Evolutionary conservation across 2,888 invertebrate genomes (phyloP).

Genomic region (Resseliella maxima): DNA sequence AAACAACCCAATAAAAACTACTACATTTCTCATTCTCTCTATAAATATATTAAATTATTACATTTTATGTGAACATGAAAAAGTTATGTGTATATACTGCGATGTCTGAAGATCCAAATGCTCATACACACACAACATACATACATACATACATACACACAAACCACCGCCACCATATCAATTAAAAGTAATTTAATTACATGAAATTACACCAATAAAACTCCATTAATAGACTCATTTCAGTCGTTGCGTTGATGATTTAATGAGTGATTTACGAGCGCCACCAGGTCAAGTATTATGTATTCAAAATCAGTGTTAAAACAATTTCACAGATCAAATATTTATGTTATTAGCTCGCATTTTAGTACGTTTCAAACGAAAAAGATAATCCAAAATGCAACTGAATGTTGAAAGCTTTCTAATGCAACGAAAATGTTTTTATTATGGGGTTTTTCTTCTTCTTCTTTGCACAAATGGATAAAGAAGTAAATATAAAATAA

Average conservation of each 20-base stretch:
- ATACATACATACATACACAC: no score
- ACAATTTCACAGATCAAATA: neutral
- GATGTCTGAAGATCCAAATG: neutral
- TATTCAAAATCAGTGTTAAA: neutral
- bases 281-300: neutral
- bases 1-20: slow-evolving; percentile 47
- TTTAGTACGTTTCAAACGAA: neutral
- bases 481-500: neutral
- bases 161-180: neutral
- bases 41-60: slow-evolving; percentile 1
- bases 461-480: neutral
- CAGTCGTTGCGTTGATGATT: neutral
- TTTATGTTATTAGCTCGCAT: neutral
- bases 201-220: slow-evolving; percentile 18
- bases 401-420: neutral
- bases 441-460: neutral
- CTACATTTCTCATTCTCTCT: neutral
- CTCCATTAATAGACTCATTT: neutral
- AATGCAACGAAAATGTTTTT: neutral
- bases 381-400: neutral
- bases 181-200: slow-evolving; percentile 48
- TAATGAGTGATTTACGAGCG: slow-evolving; percentile 20
- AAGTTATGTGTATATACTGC: slow-evolving; percentile 25
- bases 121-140: neutral
- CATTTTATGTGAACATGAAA: slow-evolving; percentile 43